Conservation (phyloP, 2,797 vertebrate genomes). For the Tolypeutes matacus region DNA sequence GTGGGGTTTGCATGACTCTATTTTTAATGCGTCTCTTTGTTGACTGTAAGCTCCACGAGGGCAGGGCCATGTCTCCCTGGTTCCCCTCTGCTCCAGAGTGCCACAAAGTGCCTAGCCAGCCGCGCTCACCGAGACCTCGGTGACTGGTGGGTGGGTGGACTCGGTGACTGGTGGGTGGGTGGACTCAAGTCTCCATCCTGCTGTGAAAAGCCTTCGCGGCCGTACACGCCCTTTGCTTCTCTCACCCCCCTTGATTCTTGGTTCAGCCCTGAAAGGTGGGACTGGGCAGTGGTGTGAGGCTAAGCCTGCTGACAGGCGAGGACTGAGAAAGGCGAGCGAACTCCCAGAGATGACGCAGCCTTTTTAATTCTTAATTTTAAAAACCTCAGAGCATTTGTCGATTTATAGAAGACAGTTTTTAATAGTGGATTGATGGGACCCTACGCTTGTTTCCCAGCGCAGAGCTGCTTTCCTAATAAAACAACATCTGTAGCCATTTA, state of each 20-base stretch:
- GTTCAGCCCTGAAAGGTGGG: neutral
- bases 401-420: neutral
- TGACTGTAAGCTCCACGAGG: neutral
- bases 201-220: neutral
- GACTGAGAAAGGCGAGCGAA: neutral
- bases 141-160: neutral
- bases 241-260: neutral
- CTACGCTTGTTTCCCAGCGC: neutral
- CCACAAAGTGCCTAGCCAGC: neutral
- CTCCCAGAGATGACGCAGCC: neutral
- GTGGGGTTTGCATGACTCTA: no score
- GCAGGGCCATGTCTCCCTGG: neutral
- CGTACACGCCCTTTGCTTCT: neutral
- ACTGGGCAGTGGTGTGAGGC: fast-evolving
- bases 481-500: neutral
- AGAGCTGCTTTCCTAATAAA: neutral
- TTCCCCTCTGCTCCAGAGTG: neutral
- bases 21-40: neutral
- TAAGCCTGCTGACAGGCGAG: neutral
- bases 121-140: neutral
- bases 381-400: no score
- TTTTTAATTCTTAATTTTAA: no score
- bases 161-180: no score
- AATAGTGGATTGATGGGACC: neutral
- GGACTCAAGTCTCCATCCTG: neutral